These are phyloP conservation scores for Coreius guichenoti DNA, from an alignment of 2,797 vertebrate species.

Conservation along the genomic window DNA sequence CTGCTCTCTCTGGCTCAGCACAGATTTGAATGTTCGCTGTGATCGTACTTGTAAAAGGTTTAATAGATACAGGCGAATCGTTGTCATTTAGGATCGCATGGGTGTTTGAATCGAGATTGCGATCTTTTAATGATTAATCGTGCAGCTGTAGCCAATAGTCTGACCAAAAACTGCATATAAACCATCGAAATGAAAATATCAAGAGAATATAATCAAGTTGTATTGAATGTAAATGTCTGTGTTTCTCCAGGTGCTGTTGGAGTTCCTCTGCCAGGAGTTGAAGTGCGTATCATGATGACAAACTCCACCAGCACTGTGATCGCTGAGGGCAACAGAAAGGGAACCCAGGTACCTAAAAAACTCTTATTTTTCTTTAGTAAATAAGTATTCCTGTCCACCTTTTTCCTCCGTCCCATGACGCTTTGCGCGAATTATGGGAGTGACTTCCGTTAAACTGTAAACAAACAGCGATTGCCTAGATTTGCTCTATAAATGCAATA, in stretches of 20 bases:
- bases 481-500: background rate
- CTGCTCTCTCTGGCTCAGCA: too few relatives aligned
- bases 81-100: background rate
- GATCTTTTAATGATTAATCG: background rate
- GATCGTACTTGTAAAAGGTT: too few relatives aligned
- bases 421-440: background rate
- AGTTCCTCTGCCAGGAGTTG: conserved; percentile 85
- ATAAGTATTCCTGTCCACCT: background rate
- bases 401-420: background rate
- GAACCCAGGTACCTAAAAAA: conserved; percentile 79
- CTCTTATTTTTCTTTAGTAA: background rate
- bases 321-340: conserved; percentile 80
- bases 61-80: too few relatives aligned
- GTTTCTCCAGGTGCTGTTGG: conserved; percentile 87
- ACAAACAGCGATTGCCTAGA: background rate
- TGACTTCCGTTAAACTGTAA: background rate
- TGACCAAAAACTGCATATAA: background rate
- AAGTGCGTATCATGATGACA: conserved; percentile 85
- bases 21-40: too few relatives aligned
- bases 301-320: conserved; percentile 73
- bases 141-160: background rate
- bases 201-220: background rate
- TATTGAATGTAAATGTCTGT: conserved; percentile 6
- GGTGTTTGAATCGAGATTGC: background rate
- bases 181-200: background rate